Base-by-base conservation (phyloP, 2,113 vertebrate genomes). In the Epinephelus fuscoguttatus region DNA sequence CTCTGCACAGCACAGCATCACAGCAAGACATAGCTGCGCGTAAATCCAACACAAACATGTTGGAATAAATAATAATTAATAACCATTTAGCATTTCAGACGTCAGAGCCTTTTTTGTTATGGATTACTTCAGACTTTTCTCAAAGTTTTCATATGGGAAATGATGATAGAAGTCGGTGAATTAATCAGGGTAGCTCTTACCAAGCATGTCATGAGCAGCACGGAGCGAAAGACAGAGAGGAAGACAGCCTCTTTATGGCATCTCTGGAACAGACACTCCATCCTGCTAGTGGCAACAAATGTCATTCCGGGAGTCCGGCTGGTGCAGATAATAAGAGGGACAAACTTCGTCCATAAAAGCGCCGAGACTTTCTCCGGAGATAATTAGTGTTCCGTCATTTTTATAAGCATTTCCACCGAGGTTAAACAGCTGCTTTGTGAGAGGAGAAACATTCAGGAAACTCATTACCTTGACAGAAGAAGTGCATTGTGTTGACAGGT, bases 211-310 rank as follows among this genome's bases (percentile, higher is more conserved):
- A 86, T 9, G 63, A 90, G 68, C 62, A 93, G 75, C 30, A 78
- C 47, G 0, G 88, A 84, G 0, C 92, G 94, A 14, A 69, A 52
- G 23, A 66, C 25, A 2, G 73, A 78, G 63, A 64, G 78, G 4
- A 33, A 21, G 12, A 50, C 17, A 5, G 72, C 45, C 21, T 92
- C 89, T 84, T 77, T 91, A 17, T 76, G 60, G 71, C 84, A 91
- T 2, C 91, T 77, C 70, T 83, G 91, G 47, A 74, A 57, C 59
- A 89, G n/a, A 62, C 86, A 84, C 59, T 93, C 82, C 91, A 92
- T 92, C 82, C 86, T 88, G 66, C 45, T 47, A 47, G 37, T 21
- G 18, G 37, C 50, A 25, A 40, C 75, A 55, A 86, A 74, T 70
- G 75, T 79, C 87, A 89, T 81, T 60, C 69, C 55, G n/a, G 17